Conservation (phyloP, 2,113 vertebrate species). For the Pithys albifrons region DNA sequence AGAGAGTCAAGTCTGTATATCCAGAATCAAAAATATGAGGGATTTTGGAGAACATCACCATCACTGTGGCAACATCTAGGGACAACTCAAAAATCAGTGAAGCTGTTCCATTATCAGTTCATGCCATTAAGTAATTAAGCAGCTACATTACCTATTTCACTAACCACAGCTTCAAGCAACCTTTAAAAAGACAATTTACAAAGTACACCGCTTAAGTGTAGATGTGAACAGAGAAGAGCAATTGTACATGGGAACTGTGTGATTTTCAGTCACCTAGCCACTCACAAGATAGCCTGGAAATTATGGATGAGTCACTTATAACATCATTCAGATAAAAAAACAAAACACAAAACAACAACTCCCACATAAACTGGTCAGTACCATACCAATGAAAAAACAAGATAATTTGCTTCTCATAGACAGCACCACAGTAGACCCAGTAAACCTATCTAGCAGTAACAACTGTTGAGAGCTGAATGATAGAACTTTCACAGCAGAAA, state of each 20-base stretch:
- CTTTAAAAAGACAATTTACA: not conserved
- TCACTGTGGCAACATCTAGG: not conserved
- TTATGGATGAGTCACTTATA: not conserved
- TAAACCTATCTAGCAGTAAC: not conserved
- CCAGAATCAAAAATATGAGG: not conserved
- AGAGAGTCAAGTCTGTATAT: not conserved
- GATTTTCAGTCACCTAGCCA: not conserved
- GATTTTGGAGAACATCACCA: not conserved
- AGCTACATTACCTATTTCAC: not conserved
- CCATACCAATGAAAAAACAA: not conserved
- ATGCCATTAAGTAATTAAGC: constrained; percentile 7
- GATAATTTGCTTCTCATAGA: not conserved
- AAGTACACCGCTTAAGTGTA: not conserved
- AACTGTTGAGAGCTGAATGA: not conserved
- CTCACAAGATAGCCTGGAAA: not conserved
- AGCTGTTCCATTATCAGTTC: not conserved
- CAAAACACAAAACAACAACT: not conserved
- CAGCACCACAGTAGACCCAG: not conserved
- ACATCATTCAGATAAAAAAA: not conserved
- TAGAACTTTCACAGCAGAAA: not conserved
- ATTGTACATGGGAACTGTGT: not conserved
- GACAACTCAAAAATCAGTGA: constrained; percentile 3
- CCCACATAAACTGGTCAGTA: not conserved
- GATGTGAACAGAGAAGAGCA: not conserved
- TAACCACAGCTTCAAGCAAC: not conserved